Evolutionary conservation across 2,113 vertebrate species (phyloP).

Genomic region (Oplegnathus fasciatus): DNA sequence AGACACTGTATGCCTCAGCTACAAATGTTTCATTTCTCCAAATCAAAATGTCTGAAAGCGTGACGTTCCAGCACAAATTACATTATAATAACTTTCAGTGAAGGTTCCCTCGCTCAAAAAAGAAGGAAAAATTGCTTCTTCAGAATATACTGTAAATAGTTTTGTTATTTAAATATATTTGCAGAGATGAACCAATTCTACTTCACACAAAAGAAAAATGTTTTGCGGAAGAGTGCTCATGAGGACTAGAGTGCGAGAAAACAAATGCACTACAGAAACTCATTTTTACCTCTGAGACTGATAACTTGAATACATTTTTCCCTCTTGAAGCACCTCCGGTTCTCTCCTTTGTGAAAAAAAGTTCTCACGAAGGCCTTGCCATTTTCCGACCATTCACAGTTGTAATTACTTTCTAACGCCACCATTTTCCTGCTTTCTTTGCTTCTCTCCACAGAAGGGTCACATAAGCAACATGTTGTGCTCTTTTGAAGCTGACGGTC

Average conservation of each 20-base stretch:
- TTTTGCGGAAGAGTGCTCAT: background rate
- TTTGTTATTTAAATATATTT: conserved; percentile 7
- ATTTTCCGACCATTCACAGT: background rate
- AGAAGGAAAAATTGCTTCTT: background rate
- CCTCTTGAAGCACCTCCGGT: background rate
- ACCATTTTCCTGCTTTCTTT: conserved; percentile 15
- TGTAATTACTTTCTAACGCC: conserved; percentile 30
- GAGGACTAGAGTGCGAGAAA: background rate
- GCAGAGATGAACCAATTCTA: background rate
- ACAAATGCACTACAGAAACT: background rate
- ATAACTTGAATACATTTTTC: background rate
- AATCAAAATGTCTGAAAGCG: background rate
- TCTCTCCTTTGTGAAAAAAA: background rate
- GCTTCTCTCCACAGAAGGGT: conserved; percentile 76
- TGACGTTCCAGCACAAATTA: background rate
- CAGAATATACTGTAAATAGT: background rate
- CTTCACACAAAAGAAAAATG: conserved; percentile 7
- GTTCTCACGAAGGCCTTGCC: background rate
- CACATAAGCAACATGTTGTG: conserved; percentile 70
- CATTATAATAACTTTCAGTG: background rate
- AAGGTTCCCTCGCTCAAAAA: background rate
- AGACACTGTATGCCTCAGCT: background rate
- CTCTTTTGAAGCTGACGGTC: conserved; percentile 71
- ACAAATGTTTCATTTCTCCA: background rate
- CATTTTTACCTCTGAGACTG: background rate